Conservation (phyloP, 2,888 invertebrate genomes). For the Clusia tigrina region DNA sequence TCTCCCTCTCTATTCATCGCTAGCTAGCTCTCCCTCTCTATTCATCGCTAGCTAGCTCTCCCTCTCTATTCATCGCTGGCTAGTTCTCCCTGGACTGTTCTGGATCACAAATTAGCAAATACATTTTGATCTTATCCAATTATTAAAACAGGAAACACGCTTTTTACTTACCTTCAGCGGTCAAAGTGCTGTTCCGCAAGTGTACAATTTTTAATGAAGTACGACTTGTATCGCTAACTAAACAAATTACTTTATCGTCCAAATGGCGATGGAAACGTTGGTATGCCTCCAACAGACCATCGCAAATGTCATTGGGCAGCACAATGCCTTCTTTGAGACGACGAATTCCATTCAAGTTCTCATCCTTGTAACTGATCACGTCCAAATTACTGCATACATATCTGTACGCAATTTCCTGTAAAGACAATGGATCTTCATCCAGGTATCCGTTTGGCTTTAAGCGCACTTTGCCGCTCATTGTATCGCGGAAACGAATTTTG, state of each 20-base stretch:
- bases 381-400: slow-evolving; percentile 61
- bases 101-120: no score
- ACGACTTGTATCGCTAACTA: slow-evolving; percentile 74
- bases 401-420: slow-evolving; percentile 62
- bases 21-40: no score
- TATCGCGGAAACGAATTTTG: no score
- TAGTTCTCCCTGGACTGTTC: no score
- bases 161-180: slow-evolving; percentile 58
- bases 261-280: slow-evolving; percentile 66
- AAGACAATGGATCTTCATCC: slow-evolving; percentile 62
- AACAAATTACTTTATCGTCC: slow-evolving; percentile 74
- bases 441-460: slow-evolving; percentile 63
- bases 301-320: slow-evolving; percentile 76
- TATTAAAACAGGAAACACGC: no score
- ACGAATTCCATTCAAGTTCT: slow-evolving; percentile 50
- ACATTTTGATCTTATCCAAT: no score
- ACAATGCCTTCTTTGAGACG: slow-evolving; percentile 69
- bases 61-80: no score
- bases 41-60: no score
- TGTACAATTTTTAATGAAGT: slow-evolving; percentile 76
- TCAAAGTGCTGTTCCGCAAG: slow-evolving; percentile 76
- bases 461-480: slow-evolving; percentile 64
- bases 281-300: slow-evolving; percentile 66
- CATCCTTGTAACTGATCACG: slow-evolving; percentile 52
- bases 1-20: no score